Evolutionary conservation across 2,888 invertebrate genomes (phyloP).

Genomic region (Eupithecia tripunctaria): DNA sequence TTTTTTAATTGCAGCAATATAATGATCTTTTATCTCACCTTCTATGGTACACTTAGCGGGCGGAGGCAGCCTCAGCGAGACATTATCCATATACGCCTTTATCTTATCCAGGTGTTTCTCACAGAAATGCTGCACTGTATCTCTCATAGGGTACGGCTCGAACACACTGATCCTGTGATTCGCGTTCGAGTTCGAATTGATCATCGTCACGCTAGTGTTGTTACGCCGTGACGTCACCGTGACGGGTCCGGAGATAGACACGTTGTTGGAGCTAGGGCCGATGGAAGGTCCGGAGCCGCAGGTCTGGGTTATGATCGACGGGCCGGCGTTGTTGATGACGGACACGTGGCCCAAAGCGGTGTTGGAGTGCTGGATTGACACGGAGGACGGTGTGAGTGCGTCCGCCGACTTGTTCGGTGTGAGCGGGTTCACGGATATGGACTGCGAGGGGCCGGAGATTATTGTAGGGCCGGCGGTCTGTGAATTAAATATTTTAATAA

Average conservation of each 20-base stretch:
- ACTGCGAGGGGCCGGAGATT: conserved; percentile 66
- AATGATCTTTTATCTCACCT: conserved; percentile 81
- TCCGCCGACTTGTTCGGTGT: conserved; percentile 73
- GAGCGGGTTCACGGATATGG: conserved; percentile 74
- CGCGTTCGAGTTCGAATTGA: conserved; percentile 63
- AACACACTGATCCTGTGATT: conserved; percentile 90
- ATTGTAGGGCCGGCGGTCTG: conserved; percentile 68
- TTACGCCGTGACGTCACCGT: conserved; percentile 87
- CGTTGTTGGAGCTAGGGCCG: conserved; percentile 52
- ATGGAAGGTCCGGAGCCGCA: conserved; percentile 46
- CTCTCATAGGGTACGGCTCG: conserved; percentile 95
- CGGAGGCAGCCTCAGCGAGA: conserved; percentile 92
- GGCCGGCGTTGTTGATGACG: conserved; percentile 47
- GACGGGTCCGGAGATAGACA: conserved; percentile 84
- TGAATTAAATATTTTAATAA: conserved; percentile 16
- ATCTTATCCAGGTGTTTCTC: conserved; percentile 97
- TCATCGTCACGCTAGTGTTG: conserved; percentile 91
- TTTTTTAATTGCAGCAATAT: background rate
- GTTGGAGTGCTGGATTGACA: conserved; percentile 74
- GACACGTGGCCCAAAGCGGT: conserved; percentile 73
- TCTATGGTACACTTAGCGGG: conserved; percentile 97
- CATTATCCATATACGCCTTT: conserved; percentile 94
- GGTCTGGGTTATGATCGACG: conserved; percentile 42
- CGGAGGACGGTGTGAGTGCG: conserved; percentile 64
- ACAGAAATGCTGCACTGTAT: conserved; percentile 97